Conservation (phyloP, 2,797 vertebrate genomes). For the Echiichthys vipera region DNA sequence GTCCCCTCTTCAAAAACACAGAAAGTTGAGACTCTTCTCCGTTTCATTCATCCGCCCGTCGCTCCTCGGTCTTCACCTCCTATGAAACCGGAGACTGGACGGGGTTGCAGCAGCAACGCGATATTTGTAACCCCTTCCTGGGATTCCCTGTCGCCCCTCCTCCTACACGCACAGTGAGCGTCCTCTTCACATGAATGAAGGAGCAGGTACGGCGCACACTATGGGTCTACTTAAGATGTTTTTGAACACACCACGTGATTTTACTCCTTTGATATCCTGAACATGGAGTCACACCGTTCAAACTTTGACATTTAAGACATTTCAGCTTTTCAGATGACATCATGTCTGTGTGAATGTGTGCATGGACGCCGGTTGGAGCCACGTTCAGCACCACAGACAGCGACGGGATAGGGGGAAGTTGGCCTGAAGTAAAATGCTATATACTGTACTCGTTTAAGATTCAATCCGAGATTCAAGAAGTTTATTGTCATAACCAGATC, state of each 20-base stretch:
- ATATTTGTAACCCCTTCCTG: conserved; percentile 73
- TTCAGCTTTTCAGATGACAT: not conserved
- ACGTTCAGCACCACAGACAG: conserved; percentile 74
- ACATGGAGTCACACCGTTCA: not conserved
- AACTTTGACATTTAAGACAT: not conserved
- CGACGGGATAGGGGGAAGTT: no score
- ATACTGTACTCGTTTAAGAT: no score
- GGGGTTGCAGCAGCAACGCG: conserved; percentile 63
- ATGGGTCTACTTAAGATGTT: no score
- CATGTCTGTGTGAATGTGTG: not conserved
- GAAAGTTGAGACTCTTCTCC: not conserved
- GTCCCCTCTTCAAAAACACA: not conserved
- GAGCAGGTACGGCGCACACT: no score
- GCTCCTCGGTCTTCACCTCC: conserved; percentile 34
- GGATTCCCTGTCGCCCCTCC: conserved; percentile 77
- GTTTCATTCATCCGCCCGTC: conserved; percentile 13
- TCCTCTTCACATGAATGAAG: conserved; percentile 35
- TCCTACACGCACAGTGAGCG: not conserved
- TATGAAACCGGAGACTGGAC: conserved; percentile 23
- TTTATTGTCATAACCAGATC: no score
- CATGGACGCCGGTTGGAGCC: not conserved
- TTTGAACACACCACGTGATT: no score
- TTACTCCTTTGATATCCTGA: not conserved
- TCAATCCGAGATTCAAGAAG: no score
- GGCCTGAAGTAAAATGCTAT: no score